These are phyloP conservation scores for Craniophora ligustri DNA, from an alignment of 2,888 invertebrate genomes.

Conservation along the genomic window DNA sequence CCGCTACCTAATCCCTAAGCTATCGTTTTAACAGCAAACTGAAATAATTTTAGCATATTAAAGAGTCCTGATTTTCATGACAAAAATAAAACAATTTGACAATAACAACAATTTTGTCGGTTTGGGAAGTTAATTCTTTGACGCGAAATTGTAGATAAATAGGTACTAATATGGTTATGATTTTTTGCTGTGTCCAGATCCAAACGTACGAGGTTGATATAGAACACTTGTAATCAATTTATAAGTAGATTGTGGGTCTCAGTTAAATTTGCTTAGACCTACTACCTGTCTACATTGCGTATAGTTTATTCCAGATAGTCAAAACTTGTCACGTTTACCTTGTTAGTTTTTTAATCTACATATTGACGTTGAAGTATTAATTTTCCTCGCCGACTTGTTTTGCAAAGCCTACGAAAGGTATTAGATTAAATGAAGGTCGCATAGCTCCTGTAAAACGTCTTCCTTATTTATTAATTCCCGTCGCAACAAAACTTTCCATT, in stretches of 20 bases:
- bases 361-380: conserved; percentile 13
- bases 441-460: conserved; percentile 57
- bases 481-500: conserved; percentile 55
- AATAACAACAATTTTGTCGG: no score
- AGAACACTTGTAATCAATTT: no score
- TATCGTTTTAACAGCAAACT: background rate
- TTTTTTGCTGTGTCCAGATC: no score
- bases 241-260: no score
- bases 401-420: conserved; percentile 15
- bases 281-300: no score
- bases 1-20: background rate
- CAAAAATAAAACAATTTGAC: conserved; percentile 35
- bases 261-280: no score
- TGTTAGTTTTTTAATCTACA: background rate
- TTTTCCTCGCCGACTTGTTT: conserved; percentile 3
- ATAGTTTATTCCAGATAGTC: no score
- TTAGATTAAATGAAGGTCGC: conserved; percentile 16
- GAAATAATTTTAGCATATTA: no score
- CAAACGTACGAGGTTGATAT: no score
- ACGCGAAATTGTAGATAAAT: background rate
- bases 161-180: no score
- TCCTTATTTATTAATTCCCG: conserved; percentile 55
- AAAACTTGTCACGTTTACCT: no score
- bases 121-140: conserved; percentile 13
- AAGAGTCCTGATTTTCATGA: conserved; percentile 15